Base-by-base conservation (phyloP, 1,140 invertebrate genomes). In the Drosophila tropicalis region DNA sequence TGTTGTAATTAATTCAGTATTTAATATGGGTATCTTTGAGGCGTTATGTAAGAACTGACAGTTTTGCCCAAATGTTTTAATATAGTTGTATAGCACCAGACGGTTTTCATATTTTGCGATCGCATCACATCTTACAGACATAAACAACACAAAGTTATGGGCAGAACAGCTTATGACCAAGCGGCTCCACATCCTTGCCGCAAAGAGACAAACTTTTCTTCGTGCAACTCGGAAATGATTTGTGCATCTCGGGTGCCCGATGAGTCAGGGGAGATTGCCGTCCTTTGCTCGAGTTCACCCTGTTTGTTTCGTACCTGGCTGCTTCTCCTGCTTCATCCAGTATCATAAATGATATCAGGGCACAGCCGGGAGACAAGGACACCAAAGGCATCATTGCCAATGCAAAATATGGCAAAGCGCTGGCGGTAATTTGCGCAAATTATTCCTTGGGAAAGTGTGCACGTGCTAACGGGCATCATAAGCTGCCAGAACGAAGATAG, bases 171-270 rank as follows among this genome's bases (percentile, higher is more conserved):
- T 82, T 86, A 82, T 82, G 76, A 60, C 66, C 70, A 62, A 56
- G 62, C 64, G 67, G 62, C 62, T 61, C 41, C n/a, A 47, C 36
- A 67, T 51, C 17, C 22, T 19, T 51, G 44, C 44, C 44, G 5
- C 19, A 22, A 62, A 58, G 72, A 89, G 80, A 83, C 76, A 89
- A 87, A 87, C 80, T 87, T 87, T 89, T 72, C 17, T 7, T 76
- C 70, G 65, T 87, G 84, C 84, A 89, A 89, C 89, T 79, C 80
- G 77, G 76, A 81, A 89, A 87, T 87, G 84, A 87, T 87, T 89
- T 87, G 84, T 83, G 85, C 84, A 78, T 76, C 78, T 87, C 80
- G 84, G 89, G 84, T 73, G 67, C 67, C 64, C 44, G 44, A 55
- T 12, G 29, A 39, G 25, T 9, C 44, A 19, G 29, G 54, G 12